phyloP scores from a whole-genome alignment of 1,140 invertebrate genomes.

The Micrasema minimum region DNA sequence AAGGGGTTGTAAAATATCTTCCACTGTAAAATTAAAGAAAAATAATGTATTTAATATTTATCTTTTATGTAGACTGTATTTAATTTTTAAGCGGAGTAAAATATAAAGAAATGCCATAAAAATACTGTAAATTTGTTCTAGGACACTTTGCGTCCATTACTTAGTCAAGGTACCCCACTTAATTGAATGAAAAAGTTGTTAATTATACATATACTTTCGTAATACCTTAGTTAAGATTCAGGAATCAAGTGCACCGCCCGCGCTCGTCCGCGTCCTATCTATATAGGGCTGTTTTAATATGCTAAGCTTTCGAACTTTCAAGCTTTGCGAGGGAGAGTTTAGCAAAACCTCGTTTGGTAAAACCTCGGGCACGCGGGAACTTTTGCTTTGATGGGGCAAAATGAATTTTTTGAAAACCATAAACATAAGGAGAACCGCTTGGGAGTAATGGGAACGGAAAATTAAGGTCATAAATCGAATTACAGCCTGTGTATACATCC shows the following conservation, averaged over 20 bases:
- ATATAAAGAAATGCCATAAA: no score
- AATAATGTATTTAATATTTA: no score
- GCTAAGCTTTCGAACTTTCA: constrained; percentile 30
- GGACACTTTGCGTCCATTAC: constrained; percentile 34
- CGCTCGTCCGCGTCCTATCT: no score
- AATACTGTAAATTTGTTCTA: no score
- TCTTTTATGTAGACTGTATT: no score
- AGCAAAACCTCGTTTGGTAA: not conserved
- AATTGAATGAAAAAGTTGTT: constrained; percentile 32
- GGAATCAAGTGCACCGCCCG: constrained; percentile 22
- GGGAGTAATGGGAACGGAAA: constrained; percentile 14
- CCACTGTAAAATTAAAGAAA: no score
- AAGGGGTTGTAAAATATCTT: no score
- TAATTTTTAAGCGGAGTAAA: no score
- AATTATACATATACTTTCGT: constrained; percentile 23
- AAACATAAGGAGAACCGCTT: constrained; percentile 15
- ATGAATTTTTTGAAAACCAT: constrained; percentile 27
- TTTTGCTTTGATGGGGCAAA: constrained; percentile 30
- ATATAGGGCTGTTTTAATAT: constrained; percentile 32
- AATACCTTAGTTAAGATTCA: constrained; percentile 23
- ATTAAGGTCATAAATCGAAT: constrained; percentile 33
- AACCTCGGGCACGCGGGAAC: not conserved
- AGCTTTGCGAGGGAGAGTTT: not conserved
- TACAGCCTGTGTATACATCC: not conserved
- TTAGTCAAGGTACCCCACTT: constrained; percentile 1